A percentile compares a stretch with the other conserved stretches of the same genome.
These are phyloP conservation scores for Chloroclysta siterata DNA, from an alignment of 2,888 invertebrate genomes.

Conservation along the genomic window DNA sequence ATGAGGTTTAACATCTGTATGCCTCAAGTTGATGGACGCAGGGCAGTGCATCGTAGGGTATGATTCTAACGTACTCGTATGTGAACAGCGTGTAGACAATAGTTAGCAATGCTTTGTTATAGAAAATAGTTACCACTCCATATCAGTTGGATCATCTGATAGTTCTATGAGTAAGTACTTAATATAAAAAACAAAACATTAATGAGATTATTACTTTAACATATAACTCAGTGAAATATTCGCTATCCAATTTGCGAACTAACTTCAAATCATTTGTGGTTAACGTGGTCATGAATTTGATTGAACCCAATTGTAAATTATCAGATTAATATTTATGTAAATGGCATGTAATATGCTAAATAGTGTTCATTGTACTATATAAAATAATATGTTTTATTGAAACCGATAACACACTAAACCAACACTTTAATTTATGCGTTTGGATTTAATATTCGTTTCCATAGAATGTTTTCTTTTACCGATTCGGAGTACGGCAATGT, in stretches of 20 bases:
- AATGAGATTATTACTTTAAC: background rate
- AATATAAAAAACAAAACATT: background rate
- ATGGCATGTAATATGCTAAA: constrained; percentile 2
- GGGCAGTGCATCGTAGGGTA: no score
- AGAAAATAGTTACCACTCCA: no score
- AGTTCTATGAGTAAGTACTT: no score
- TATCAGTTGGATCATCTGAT: no score
- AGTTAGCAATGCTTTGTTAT: no score
- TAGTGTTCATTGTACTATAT: background rate
- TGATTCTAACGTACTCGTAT: no score
- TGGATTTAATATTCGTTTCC: background rate
- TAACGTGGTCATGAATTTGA: constrained; percentile 16
- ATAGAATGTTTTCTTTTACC: no score
- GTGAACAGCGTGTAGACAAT: no score
- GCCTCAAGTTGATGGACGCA: no score
- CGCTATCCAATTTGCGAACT: constrained; percentile 15
- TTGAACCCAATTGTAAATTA: constrained; percentile 19
- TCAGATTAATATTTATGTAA: constrained; percentile 9
- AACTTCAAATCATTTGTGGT: constrained; percentile 31
- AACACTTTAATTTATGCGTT: background rate
- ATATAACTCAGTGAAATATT: constrained; percentile 15
- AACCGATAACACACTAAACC: background rate
- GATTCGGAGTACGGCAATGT: no score
- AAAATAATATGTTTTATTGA: background rate
- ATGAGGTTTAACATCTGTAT: no score